A percentile compares a stretch with the other conserved stretches of the same genome.
These are phyloP conservation scores for Hyppa rectilinea DNA, from an alignment of 2,888 invertebrate species.

Conservation along the genomic window DNA sequence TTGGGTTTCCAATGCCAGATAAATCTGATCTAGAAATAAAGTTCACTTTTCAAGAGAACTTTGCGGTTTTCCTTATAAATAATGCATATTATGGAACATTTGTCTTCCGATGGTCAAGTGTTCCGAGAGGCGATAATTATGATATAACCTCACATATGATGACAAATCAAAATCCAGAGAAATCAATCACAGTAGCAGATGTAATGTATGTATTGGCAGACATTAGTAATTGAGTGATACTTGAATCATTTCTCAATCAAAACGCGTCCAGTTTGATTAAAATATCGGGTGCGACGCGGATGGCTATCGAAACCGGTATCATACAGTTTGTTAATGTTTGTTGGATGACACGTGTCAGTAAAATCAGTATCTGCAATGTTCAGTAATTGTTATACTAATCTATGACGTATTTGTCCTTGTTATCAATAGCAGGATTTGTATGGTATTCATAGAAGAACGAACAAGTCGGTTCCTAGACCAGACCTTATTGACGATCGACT, in stretches of 20 bases:
- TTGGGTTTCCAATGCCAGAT: slow-evolving; percentile 24
- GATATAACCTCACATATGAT: slow-evolving; percentile 19
- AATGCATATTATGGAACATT: slow-evolving; percentile 20
- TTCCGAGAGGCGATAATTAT: slow-evolving; percentile 2
- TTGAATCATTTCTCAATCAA: slow-evolving; percentile 53
- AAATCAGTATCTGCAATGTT: slow-evolving; percentile 5
- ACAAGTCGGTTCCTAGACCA: not conserved
- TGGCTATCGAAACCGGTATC: slow-evolving; percentile 45
- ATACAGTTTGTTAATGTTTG: slow-evolving; percentile 17
- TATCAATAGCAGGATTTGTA: not conserved
- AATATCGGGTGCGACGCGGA: slow-evolving; percentile 35
- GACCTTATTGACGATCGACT: not conserved
- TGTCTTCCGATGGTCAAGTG: slow-evolving; percentile 7
- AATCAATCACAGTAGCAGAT: slow-evolving; percentile 21
- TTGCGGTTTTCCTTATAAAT: slow-evolving; percentile 40
- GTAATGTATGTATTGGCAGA: slow-evolving; percentile 11
- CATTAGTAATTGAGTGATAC: slow-evolving; percentile 37
- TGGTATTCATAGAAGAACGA: slow-evolving; percentile 4
- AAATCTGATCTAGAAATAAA: slow-evolving; percentile 6
- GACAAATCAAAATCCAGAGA: slow-evolving; percentile 19
- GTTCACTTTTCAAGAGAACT: slow-evolving; percentile 28
- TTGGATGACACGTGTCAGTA: slow-evolving; percentile 10
- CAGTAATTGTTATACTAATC: not conserved
- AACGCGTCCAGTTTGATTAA: slow-evolving; percentile 48
- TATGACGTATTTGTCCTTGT: not conserved